Conservation (phyloP, 2,797 vertebrate species). For the Molothrus ater region DNA sequence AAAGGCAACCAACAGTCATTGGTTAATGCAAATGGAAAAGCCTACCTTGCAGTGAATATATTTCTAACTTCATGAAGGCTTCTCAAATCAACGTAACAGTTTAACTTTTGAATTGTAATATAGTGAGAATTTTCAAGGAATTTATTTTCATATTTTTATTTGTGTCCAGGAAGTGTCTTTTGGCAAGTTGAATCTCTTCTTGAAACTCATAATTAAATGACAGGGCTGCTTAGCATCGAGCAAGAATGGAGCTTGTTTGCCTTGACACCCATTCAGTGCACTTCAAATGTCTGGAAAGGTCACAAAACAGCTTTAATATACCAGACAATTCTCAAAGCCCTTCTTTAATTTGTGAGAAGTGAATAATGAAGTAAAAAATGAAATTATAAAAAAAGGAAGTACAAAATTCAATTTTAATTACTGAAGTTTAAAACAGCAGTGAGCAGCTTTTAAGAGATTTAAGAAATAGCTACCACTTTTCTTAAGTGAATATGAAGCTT, state of each 20-base stretch:
- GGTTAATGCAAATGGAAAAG: background rate
- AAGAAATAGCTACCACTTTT: background rate
- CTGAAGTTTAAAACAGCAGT: background rate
- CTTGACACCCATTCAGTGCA: background rate
- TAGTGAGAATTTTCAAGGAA: background rate
- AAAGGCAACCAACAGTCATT: background rate
- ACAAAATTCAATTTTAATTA: background rate
- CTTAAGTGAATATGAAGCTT: background rate
- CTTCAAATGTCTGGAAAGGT: background rate
- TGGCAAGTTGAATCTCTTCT: background rate
- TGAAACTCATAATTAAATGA: background rate
- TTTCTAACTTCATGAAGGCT: background rate
- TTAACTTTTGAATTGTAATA: slow-evolving; percentile 13
- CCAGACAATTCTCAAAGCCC: background rate
- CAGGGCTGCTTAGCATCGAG: background rate
- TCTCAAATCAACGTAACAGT: background rate
- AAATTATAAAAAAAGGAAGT: background rate
- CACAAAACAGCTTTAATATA: background rate
- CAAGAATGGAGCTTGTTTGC: background rate
- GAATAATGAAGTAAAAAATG: background rate
- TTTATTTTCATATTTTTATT: slow-evolving; percentile 30
- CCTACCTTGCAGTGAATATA: background rate
- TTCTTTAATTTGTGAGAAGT: background rate
- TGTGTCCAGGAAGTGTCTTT: background rate
- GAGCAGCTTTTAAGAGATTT: background rate